Conservation (phyloP, 2,888 invertebrate species). For the Chrysolina americana region DNA sequence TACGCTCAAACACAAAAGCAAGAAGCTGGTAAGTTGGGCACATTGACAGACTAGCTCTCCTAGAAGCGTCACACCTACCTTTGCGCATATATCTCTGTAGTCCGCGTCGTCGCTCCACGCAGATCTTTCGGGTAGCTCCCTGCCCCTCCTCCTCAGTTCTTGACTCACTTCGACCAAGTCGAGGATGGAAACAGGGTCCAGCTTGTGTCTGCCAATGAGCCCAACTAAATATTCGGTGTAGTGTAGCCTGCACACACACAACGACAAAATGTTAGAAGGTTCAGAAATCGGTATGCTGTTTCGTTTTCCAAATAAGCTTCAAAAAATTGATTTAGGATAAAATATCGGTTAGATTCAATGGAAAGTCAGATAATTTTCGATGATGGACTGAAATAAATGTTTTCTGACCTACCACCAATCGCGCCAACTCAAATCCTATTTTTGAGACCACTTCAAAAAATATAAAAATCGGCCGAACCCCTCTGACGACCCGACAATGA, state of each 20-base stretch:
- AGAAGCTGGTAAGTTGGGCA: constrained; percentile 54
- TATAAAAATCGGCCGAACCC: too few species aligned
- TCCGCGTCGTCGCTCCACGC: constrained; percentile 88
- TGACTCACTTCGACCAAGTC: constrained; percentile 89
- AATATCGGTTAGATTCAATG: too few species aligned
- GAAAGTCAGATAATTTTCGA: not conserved
- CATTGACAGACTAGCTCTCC: constrained; percentile 59
- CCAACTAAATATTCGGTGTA: constrained; percentile 96
- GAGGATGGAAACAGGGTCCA: constrained; percentile 93
- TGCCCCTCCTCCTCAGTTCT: constrained; percentile 88
- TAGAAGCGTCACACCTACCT: constrained; percentile 75
- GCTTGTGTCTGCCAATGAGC: constrained; percentile 84
- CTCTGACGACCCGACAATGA: too few species aligned
- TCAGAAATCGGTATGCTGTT: constrained; percentile 16
- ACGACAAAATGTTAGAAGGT: constrained; percentile 27
- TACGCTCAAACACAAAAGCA: not conserved
- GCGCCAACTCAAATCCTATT: too few species aligned
- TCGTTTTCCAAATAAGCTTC: constrained; percentile 1
- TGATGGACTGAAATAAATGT: too few species aligned
- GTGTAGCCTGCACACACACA: constrained; percentile 82
- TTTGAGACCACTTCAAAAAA: too few species aligned
- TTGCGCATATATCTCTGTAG: constrained; percentile 87
- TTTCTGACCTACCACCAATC: too few species aligned
- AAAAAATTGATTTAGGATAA: too few species aligned
- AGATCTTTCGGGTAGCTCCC: constrained; percentile 85